Base-by-base conservation (phyloP, 2,888 invertebrate genomes). In the Atethmia centrago region DNA sequence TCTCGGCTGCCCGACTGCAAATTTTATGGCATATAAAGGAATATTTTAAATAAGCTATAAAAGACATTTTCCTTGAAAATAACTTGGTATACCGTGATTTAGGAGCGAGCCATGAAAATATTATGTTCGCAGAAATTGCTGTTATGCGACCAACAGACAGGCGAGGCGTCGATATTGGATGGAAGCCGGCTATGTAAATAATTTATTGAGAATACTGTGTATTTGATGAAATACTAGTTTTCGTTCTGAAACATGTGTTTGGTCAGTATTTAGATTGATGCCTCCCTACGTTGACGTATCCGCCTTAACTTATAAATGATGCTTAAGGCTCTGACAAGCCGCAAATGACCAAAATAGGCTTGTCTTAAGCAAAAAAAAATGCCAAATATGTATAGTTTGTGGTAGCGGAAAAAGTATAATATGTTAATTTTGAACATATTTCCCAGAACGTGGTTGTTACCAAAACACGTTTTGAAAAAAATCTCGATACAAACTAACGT, bases 41-140 rank as follows among this genome's bases (percentile, higher is more conserved):
- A 84, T 87, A 85, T 84, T 85, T 78, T 86, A 88, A 86, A 87
- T 88, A 87, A 82, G 85, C 84, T 80, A 85, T 86, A 88, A 88
- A 88, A 88, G 79, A 88, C 84, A 85, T 87, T 85, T 82, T 85
- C 75, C 83, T 82, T 79, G 80, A 81, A 82, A 85, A 86, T 86
- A 88, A 87, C 85, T 82, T 77, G 76, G 74, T 78, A 71, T 65
- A 73, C 66, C 81, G 80, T 87, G 88, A 88, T 87, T 87, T 88
- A 88, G 77, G 74, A 71, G 76, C 68, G 67, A 63, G 74, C 80
- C 36, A 87, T 83, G 85, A 87, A 87, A 86, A 86, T 84, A 85
- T 87, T 80, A 87, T 85, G 77, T 77, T 72, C 58, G 36, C 45
- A 64, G 65, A 77, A 80, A 84, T 84, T 81, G 84, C 79, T 79